These are phyloP conservation scores for Troides aeacus DNA, from an alignment of 2,888 invertebrate species.

Conservation along the genomic window DNA sequence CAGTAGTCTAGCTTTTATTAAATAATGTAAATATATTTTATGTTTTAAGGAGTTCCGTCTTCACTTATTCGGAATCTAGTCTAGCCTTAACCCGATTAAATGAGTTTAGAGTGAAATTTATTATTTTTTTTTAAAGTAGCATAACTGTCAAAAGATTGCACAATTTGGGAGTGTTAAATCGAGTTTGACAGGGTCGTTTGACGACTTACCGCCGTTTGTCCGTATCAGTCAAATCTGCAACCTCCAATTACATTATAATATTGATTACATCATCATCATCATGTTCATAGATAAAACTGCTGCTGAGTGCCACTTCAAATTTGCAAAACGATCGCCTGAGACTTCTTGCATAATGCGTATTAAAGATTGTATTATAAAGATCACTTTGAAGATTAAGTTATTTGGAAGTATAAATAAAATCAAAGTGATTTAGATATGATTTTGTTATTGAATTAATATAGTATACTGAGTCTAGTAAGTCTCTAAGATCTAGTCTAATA, in stretches of 20 bases:
- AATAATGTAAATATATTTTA: constrained; percentile 1
- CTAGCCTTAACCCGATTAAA: constrained; percentile 11
- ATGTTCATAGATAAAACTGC: background rate
- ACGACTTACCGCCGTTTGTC: background rate
- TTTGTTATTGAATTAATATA: background rate
- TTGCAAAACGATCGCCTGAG: background rate
- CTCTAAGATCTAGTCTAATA: no score
- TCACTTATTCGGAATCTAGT: constrained; percentile 14
- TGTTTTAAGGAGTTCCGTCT: constrained; percentile 14
- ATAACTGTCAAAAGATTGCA: constrained; percentile 3
- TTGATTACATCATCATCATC: constrained; percentile 6
- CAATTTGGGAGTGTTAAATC: constrained; percentile 2
- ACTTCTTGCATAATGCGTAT: background rate
- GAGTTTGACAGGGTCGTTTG: constrained; percentile 6
- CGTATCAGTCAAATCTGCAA: constrained; percentile 8
- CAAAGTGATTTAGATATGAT: background rate
- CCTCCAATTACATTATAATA: constrained; percentile 7
- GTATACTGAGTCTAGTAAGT: no score
- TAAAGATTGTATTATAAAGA: background rate
- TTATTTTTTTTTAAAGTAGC: constrained; percentile 3
- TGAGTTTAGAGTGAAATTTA: constrained; percentile 1
- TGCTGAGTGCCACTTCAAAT: background rate
- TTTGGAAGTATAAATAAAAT: background rate
- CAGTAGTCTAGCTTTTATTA: background rate
- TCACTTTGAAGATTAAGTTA: background rate